These are phyloP conservation scores for Ferdinandea cuprea DNA, from an alignment of 2,888 invertebrate genomes.

Conservation along the genomic window DNA sequence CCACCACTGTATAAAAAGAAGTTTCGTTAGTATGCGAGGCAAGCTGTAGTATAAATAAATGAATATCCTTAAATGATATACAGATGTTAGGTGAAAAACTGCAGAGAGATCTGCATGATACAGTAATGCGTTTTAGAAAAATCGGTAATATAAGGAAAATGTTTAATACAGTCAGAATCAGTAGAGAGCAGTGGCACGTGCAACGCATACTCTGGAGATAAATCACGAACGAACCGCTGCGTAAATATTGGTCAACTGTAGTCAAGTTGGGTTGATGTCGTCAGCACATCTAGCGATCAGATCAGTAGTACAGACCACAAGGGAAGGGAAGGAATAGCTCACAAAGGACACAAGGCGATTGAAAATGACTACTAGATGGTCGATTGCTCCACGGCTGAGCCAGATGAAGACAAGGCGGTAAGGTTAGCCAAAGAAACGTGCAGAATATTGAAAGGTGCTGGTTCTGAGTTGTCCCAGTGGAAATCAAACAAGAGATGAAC, in stretches of 20 bases:
- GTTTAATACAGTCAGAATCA: constrained; percentile 30
- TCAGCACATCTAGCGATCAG: constrained; percentile 35
- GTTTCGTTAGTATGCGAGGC: constrained; percentile 18
- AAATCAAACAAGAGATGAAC: constrained; percentile 36
- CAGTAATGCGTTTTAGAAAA: constrained; percentile 39
- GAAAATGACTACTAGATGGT: constrained; percentile 50
- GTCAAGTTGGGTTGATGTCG: constrained; percentile 45
- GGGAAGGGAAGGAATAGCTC: constrained; percentile 15
- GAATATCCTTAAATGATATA: constrained; percentile 7
- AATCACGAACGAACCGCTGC: neutral
- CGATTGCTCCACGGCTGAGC: constrained; percentile 35
- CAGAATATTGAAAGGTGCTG: constrained; percentile 16
- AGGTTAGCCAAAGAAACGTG: constrained; percentile 23
- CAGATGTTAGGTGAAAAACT: constrained; percentile 29
- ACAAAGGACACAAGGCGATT: constrained; percentile 32
- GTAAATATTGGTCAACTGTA: constrained; percentile 43
- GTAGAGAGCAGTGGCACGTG: constrained; percentile 26
- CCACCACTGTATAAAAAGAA: constrained; percentile 21
- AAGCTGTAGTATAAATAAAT: constrained; percentile 18
- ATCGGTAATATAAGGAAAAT: constrained; percentile 25
- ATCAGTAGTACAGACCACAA: constrained; percentile 17
- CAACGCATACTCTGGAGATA: constrained; percentile 44
- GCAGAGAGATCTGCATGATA: constrained; percentile 35
- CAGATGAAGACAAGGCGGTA: constrained; percentile 12
- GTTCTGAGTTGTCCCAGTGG: constrained; percentile 31